Conservation (phyloP, 1,140 invertebrate species). For the Caerostris extrusa region DNA sequence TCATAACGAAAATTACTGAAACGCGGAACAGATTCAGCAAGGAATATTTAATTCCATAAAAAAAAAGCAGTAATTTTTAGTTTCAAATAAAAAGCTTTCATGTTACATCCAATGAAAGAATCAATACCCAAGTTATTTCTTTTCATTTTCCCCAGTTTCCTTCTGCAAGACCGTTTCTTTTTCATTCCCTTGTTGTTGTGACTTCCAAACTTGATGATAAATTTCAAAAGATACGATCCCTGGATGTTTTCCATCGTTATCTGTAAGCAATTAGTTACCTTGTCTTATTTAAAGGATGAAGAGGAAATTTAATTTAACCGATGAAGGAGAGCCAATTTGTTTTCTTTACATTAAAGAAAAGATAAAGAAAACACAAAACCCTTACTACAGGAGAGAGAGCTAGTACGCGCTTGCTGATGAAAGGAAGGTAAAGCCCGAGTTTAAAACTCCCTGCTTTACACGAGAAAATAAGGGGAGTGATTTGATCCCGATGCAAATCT, state of each 20-base stretch:
- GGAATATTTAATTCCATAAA: not conserved
- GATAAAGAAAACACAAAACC: slow-evolving; percentile 12
- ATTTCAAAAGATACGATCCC: slow-evolving; percentile 32
- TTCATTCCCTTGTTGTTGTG: not conserved
- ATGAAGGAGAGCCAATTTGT: slow-evolving; percentile 60
- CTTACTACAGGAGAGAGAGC: not conserved
- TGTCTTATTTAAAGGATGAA: slow-evolving; percentile 62
- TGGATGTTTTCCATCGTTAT: slow-evolving; percentile 29
- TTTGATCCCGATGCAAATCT: slow-evolving; percentile 18
- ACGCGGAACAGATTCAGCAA: not conserved
- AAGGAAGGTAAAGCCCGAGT: not conserved
- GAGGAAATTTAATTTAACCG: slow-evolving; percentile 59
- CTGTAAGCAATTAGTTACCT: slow-evolving; percentile 51
- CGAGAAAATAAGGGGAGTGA: slow-evolving; percentile 19
- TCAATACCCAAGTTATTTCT: slow-evolving; percentile 8
- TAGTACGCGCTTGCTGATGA: not conserved
- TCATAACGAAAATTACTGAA: not conserved
- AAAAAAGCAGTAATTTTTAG: not conserved
- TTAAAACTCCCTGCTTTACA: not conserved
- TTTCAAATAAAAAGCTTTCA: not conserved
- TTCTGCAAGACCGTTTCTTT: not conserved
- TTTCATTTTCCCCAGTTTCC: not conserved
- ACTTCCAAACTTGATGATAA: slow-evolving; percentile 18
- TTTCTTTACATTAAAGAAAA: slow-evolving; percentile 49
- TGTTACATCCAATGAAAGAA: not conserved